These are phyloP conservation scores for Micrasema longulum DNA, from an alignment of 1,140 invertebrate species.

Conservation along the genomic window DNA sequence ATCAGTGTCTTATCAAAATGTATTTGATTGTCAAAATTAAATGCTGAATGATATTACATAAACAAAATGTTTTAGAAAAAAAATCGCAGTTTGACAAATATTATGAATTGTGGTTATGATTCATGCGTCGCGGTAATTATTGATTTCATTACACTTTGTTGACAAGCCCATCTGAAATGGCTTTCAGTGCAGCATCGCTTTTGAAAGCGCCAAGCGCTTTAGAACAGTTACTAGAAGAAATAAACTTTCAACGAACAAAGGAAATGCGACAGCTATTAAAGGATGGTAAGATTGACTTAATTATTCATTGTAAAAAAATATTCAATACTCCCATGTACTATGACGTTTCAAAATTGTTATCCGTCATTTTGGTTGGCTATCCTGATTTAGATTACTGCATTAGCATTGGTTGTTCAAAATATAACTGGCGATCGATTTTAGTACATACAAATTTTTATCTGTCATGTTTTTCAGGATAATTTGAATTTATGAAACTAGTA, in stretches of 20 bases:
- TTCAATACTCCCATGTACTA: no score
- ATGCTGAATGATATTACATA: constrained; percentile 25
- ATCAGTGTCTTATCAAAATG: constrained; percentile 13
- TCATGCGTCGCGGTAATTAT: constrained; percentile 28
- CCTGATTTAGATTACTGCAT: constrained; percentile 3
- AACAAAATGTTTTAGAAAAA: not conserved
- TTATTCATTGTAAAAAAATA: constrained; percentile 2
- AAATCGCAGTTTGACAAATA: not conserved
- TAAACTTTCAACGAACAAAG: constrained; percentile 90
- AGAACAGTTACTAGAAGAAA: constrained; percentile 88
- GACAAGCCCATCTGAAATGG: constrained; percentile 35
- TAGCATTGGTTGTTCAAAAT: not conserved
- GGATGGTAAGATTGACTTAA: constrained; percentile 73
- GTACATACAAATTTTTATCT: not conserved
- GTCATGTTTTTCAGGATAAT: constrained; percentile 1
- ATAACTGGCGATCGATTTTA: constrained; percentile 7
- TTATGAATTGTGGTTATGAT: constrained; percentile 6
- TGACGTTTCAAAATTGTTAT: constrained; percentile 14
- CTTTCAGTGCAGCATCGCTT: constrained; percentile 68
- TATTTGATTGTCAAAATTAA: not conserved
- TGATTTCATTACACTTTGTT: constrained; percentile 21
- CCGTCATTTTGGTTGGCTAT: not conserved
- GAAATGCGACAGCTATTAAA: constrained; percentile 89
- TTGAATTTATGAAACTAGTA: no score
- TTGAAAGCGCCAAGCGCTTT: constrained; percentile 79